Evolutionary conservation across 2,797 vertebrate genomes (phyloP).

Genomic region (Propithecus deckenii): DNA sequence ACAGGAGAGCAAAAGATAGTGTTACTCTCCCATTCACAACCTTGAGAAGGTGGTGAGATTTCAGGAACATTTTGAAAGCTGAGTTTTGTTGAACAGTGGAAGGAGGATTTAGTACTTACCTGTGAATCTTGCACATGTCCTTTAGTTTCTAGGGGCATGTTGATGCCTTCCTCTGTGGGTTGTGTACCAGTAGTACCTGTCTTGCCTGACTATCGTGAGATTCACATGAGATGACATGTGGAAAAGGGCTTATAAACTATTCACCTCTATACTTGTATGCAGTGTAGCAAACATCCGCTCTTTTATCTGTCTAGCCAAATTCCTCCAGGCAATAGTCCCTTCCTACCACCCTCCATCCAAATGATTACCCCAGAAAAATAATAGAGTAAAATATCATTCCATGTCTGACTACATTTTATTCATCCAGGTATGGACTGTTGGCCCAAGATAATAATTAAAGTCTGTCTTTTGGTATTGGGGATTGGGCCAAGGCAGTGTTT

Average conservation of each 20-base stretch:
- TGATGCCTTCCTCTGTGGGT: neutral
- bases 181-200: neutral
- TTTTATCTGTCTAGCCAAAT: neutral
- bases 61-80: constrained; percentile 7
- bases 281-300: neutral
- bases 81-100: neutral
- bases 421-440: neutral
- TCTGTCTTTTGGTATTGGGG: neutral
- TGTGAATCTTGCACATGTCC: neutral
- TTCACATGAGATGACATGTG: neutral
- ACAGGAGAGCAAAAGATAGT: neutral
- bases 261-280: neutral
- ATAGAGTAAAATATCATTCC: neutral
- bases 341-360: neutral
- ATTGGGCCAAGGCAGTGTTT: neutral
- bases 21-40: neutral
- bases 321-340: neutral
- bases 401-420: neutral
- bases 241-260: neutral
- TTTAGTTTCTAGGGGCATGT: neutral
- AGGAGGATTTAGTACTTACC: neutral
- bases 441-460: neutral
- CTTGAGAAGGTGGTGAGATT: neutral
- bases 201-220: neutral
- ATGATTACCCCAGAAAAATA: neutral